Percentiles rank a stretch among this genome's conserved stretches.
phyloP scores from a whole-genome alignment of 2,888 invertebrate genomes.

The Lymantria dispar region DNA sequence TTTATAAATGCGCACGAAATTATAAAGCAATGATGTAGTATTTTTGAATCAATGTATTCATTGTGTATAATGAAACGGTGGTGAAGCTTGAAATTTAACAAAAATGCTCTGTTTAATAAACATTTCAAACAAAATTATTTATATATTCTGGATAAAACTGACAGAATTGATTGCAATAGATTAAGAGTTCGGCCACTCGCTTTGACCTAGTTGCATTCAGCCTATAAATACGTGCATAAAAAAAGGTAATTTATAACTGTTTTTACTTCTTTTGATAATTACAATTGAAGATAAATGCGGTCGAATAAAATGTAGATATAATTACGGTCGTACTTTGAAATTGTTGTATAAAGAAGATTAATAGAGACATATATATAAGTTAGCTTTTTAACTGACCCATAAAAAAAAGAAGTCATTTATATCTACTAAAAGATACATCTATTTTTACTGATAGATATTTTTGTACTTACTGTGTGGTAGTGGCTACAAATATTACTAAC shows the following conservation, averaged over 20 bases:
- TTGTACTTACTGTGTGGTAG: no score
- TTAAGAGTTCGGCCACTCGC: slow-evolving; percentile 28
- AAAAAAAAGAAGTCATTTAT: neutral
- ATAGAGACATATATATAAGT: neutral
- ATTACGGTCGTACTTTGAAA: neutral
- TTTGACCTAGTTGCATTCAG: slow-evolving; percentile 22
- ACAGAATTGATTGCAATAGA: slow-evolving; percentile 35
- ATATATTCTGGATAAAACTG: slow-evolving; percentile 30
- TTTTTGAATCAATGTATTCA: slow-evolving; percentile 32
- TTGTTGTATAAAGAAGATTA: neutral
- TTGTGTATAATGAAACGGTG: slow-evolving; percentile 29
- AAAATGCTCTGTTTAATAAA: slow-evolving; percentile 23
- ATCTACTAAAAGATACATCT: neutral
- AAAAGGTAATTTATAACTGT: slow-evolving; percentile 7
- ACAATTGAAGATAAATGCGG: slow-evolving; percentile 1
- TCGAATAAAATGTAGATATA: neutral
- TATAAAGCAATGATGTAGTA: slow-evolving; percentile 44
- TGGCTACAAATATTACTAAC: no score
- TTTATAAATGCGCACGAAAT: slow-evolving; percentile 57
- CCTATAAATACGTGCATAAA: slow-evolving; percentile 6
- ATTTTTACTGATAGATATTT: no score
- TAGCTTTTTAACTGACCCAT: neutral
- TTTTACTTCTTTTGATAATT: slow-evolving; percentile 2
- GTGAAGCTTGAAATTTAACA: slow-evolving; percentile 26
- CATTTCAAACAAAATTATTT: slow-evolving; percentile 11